These are phyloP conservation scores for Xyliphius kryptos DNA, from an alignment of 2,113 vertebrate species.

Conservation along the genomic window DNA sequence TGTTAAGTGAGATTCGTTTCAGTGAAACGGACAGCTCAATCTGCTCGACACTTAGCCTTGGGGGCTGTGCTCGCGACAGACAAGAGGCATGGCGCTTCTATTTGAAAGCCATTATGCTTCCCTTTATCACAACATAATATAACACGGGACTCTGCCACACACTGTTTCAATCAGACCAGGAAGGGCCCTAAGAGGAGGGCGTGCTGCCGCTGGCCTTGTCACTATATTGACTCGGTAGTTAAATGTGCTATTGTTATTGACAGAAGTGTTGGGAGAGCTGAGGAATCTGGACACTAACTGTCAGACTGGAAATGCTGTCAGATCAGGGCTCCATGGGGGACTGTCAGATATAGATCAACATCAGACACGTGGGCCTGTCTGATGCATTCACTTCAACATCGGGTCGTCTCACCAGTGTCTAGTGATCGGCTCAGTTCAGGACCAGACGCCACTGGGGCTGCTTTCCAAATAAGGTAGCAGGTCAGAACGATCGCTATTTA, in stretches of 20 bases:
- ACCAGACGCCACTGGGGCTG: too few species aligned
- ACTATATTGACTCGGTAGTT: constrained; percentile 36
- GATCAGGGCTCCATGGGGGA: constrained; percentile 11
- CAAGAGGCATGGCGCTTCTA: constrained; percentile 56
- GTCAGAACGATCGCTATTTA: too few species aligned
- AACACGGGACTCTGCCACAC: constrained; percentile 52
- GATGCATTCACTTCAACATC: too few species aligned
- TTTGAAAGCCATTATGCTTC: constrained; percentile 78
- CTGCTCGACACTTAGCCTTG: constrained; percentile 67
- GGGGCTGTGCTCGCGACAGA: constrained; percentile 64
- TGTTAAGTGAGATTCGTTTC: constrained; percentile 74
- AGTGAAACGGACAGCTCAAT: constrained; percentile 77
- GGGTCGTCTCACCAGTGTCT: too few species aligned
- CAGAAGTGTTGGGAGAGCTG: constrained; percentile 23
- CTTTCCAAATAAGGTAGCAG: too few species aligned
- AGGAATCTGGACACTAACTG: constrained; percentile 29
- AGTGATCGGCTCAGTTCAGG: too few species aligned
- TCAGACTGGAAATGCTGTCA: background rate
- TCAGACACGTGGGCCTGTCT: too few species aligned
- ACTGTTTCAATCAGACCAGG: constrained; percentile 48
- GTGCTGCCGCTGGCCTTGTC: constrained; percentile 34
- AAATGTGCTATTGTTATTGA: constrained; percentile 39
- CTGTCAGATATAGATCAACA: background rate
- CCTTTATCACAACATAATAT: constrained; percentile 76
- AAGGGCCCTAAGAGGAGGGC: constrained; percentile 30